These are phyloP conservation scores for Coecobrya sp. DNA, from an alignment of 2,888 invertebrate genomes.

Conservation along the genomic window DNA sequence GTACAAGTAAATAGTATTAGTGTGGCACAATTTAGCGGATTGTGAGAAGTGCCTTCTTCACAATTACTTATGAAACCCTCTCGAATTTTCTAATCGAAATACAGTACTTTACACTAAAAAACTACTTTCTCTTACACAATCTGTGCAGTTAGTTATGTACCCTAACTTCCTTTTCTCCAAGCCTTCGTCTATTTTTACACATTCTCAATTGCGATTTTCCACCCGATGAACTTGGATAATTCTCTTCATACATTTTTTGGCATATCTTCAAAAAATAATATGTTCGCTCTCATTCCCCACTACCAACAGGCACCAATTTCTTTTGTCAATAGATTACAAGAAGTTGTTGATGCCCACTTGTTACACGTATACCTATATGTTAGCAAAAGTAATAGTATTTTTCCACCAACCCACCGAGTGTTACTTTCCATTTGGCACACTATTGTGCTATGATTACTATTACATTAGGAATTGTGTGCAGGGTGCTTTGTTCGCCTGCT, in stretches of 20 bases:
- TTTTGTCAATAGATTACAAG: background rate
- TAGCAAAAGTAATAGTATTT: background rate
- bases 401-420: background rate
- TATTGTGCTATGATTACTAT: background rate
- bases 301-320: background rate
- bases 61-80: too few relatives aligned
- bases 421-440: background rate
- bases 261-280: background rate
- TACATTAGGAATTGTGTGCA: background rate
- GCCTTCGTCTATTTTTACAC: background rate
- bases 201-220: constrained; percentile 9
- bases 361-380: background rate
- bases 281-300: background rate
- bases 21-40: too few relatives aligned
- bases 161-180: background rate
- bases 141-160: background rate
- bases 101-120: too few relatives aligned
- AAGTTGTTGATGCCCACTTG: background rate
- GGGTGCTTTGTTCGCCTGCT: background rate
- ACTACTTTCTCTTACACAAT: background rate
- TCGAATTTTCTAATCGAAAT: too few relatives aligned
- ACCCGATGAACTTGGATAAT: background rate
- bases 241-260: background rate
- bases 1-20: too few relatives aligned
- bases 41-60: too few relatives aligned